Base-by-base conservation (phyloP, 2,113 vertebrate species). In the Chaenocephalus aceratus region DNA sequence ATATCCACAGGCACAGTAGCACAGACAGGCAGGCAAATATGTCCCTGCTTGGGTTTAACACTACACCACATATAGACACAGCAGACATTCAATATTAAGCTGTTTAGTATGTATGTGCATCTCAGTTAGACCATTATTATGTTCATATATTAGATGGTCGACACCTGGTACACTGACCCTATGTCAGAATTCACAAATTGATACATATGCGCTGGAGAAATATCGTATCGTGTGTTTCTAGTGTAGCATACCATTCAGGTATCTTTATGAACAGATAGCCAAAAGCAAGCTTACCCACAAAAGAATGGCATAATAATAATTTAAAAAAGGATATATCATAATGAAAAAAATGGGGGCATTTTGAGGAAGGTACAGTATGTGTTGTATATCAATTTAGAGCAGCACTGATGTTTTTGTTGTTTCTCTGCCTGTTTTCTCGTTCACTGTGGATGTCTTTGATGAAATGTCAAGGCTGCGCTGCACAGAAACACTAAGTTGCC, bases 1-100 rank as follows among this genome's bases (percentile, higher is more conserved):
- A 80, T 77, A 82, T 78, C 63, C 72, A 72, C 52, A 76, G 54
- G 48, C 57, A 26, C 74, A 73, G 45, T 48, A 48, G 75, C 71
- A 85, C 59, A 74, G 14, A 74, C 60, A 77, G 45, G 16, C 52
- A 82, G 74, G 44, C 56, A 48, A 46, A 58, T 3, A 75, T 18
- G 65, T 65, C 44, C 49, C 15, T 56, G 56, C 36, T 4, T 66
- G 10, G 21, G 56, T 26, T 41, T 41, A 41, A 41, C 36, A 6
- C 34, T 11, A 11, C 8, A 69, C 65, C 64, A 80, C 15, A 46
- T 60, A 52, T 49, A 16, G 49, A 56, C 23, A 49, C 26, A 53
- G 18, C 15, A 18, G 14, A 3, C 14, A 62, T 58, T 1, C n/a
- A 64, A 59, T 60, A 65, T 11, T 60, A 2, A 41, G 12, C 49